phyloP scores from a whole-genome alignment of 1,140 invertebrate species.

The honey bee (Apis mellifera) region DNA sequence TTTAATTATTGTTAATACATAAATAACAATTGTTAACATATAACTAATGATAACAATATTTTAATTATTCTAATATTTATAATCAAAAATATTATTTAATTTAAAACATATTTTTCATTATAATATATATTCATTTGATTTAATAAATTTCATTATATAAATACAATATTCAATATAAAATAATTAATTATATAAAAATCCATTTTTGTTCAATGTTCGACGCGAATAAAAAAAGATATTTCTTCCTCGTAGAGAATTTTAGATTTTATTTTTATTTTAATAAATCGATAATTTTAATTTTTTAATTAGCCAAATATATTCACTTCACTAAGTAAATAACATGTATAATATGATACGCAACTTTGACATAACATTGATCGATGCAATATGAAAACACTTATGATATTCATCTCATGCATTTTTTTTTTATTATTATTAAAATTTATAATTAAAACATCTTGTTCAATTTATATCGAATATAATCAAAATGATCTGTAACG shows the following conservation, averaged over 20 bases:
- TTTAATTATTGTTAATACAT: neutral
- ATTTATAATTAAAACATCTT: too few relatives aligned
- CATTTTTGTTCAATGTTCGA: neutral
- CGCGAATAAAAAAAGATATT: too few relatives aligned
- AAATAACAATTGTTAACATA: neutral
- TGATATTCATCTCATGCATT: neutral
- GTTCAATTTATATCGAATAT: too few relatives aligned
- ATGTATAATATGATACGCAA: too few relatives aligned
- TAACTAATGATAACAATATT: neutral
- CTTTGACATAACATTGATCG: neutral
- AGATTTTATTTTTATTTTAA: neutral
- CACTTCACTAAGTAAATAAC: too few relatives aligned
- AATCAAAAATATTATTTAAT: neutral
- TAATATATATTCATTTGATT: neutral
- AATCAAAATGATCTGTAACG: too few relatives aligned
- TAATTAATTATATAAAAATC: neutral
- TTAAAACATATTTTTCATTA: neutral
- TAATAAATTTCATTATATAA: neutral
- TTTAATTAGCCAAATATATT: neutral
- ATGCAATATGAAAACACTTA: neutral
- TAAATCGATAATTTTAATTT: neutral
- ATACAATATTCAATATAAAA: neutral
- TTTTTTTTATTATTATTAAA: too few relatives aligned
- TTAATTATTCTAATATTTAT: neutral
- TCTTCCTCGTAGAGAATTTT: too few relatives aligned